A percentile compares a stretch with the other conserved stretches of the same genome.
phyloP scores from a whole-genome alignment of 2,797 vertebrate genomes.

The Gobio occitaniae region DNA sequence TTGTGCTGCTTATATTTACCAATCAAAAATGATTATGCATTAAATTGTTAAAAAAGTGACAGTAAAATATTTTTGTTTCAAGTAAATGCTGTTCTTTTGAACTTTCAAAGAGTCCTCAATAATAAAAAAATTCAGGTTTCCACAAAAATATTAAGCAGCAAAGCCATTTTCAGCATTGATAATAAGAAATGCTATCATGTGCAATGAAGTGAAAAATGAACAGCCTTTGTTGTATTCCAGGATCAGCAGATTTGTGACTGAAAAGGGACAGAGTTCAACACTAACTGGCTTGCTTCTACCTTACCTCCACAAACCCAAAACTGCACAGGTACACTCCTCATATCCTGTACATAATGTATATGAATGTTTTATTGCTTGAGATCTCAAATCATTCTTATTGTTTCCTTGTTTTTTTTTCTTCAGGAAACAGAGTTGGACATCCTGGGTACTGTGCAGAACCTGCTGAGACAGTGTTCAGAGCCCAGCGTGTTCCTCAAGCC shows the following conservation, averaged over 20 bases:
- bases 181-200: neutral
- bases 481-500: constrained; percentile 86
- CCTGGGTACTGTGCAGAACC: constrained; percentile 90
- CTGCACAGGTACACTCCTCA: constrained; percentile 79
- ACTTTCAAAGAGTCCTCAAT: neutral
- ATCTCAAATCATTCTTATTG: neutral
- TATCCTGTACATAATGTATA: neutral
- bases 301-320: constrained; percentile 85
- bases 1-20: neutral
- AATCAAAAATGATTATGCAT: neutral
- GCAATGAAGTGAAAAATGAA: neutral
- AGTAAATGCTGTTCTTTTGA: neutral
- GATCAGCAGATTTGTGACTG: constrained; percentile 87
- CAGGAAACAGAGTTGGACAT: constrained; percentile 93
- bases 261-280: constrained; percentile 90
- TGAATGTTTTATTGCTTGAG: neutral
- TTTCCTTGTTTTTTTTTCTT: constrained; percentile 42
- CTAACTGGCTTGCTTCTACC: constrained; percentile 90
- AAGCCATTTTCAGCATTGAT: neutral
- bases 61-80: neutral
- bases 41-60: neutral
- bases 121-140: neutral
- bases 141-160: neutral
- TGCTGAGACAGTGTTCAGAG: constrained; percentile 85
- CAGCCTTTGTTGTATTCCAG: constrained; percentile 33